These are phyloP conservation scores for Yponomeuta malinellus DNA, from an alignment of 2,888 invertebrate species.

Conservation along the genomic window DNA sequence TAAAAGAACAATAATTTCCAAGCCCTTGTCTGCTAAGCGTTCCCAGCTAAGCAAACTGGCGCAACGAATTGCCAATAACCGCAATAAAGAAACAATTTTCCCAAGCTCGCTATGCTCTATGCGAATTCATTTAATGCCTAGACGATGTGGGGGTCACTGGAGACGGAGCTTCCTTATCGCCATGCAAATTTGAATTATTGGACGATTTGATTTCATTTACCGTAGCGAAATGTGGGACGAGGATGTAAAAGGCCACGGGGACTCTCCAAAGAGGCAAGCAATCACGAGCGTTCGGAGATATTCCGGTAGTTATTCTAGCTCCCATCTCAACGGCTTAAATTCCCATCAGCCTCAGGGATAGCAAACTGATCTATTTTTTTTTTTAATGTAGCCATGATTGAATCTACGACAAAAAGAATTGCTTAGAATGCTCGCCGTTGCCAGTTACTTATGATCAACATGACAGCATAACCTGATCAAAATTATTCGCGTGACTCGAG, in stretches of 20 bases:
- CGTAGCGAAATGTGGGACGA: background rate
- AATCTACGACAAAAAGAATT: too few species aligned
- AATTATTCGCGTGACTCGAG: too few species aligned
- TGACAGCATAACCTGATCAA: too few species aligned
- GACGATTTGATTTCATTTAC: constrained; percentile 3
- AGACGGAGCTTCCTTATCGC: constrained; percentile 39
- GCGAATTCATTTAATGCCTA: constrained; percentile 18
- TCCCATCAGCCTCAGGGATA: too few species aligned
- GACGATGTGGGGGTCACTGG: background rate
- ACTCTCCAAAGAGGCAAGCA: background rate
- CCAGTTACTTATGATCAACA: too few species aligned
- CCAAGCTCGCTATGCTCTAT: constrained; percentile 14
- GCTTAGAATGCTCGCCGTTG: too few species aligned
- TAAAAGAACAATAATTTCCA: background rate
- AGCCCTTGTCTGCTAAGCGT: background rate
- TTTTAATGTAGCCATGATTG: too few species aligned
- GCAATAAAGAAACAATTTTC: constrained; percentile 17
- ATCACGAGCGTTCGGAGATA: background rate
- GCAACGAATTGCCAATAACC: constrained; percentile 13
- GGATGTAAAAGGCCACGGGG: background rate
- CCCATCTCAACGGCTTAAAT: too few species aligned
- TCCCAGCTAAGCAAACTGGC: constrained; percentile 4
- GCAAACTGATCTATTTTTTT: too few species aligned
- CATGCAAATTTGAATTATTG: constrained; percentile 34
- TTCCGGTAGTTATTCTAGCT: too few species aligned